A percentile compares a stretch with the other conserved stretches of the same genome.
These are phyloP conservation scores for Chroicocephalus ridibundus DNA, from an alignment of 2,113 vertebrate genomes.

Conservation along the genomic window DNA sequence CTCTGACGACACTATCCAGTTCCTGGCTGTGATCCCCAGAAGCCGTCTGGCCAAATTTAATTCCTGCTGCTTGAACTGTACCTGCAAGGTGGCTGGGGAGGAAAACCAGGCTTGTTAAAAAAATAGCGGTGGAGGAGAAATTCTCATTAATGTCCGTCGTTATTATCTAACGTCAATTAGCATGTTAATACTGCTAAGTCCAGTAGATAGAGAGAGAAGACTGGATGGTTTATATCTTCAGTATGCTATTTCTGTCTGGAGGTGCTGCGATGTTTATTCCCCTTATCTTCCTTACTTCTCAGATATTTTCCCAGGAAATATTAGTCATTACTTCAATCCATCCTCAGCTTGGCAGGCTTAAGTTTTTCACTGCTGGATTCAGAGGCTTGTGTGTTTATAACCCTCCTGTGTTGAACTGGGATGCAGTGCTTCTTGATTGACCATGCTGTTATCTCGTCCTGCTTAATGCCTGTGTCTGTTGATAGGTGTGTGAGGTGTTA, in stretches of 20 bases:
- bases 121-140: neutral
- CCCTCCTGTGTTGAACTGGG: conserved; percentile 52
- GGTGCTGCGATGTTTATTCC: conserved; percentile 45
- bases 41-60: neutral
- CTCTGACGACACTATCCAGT: neutral
- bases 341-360: conserved; percentile 61
- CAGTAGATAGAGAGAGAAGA: neutral
- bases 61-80: conserved; percentile 3
- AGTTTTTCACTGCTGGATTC: conserved; percentile 58
- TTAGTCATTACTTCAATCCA: conserved; percentile 64
- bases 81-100: neutral
- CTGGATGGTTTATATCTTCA: neutral
- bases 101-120: neutral
- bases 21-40: neutral
- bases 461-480: conserved; percentile 62
- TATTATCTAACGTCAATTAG: conserved; percentile 19
- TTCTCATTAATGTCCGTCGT: neutral
- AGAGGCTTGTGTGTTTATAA: conserved; percentile 62
- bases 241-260: conserved; percentile 15
- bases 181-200: conserved; percentile 6
- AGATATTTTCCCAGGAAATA: conserved; percentile 47
- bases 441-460: conserved; percentile 66
- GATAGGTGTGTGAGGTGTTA: conserved; percentile 71
- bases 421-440: conserved; percentile 59
- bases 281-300: conserved; percentile 42